Evolutionary conservation across 2,797 vertebrate species (phyloP).

Genomic region (Emys orbicularis): DNA sequence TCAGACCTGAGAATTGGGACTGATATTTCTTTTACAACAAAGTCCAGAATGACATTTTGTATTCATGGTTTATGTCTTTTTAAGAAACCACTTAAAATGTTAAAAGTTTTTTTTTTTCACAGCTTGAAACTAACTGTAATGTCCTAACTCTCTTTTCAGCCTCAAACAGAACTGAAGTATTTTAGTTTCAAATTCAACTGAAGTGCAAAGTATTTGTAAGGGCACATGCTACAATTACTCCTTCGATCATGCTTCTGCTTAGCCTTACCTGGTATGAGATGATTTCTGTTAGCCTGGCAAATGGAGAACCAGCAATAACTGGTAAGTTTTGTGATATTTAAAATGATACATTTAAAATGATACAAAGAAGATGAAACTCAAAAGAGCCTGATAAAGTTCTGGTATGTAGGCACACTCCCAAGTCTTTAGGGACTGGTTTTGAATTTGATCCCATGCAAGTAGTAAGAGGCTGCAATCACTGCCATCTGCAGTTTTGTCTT

Average conservation of each 20-base stretch:
- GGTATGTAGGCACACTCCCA: neutral
- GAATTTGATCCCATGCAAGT: accelerated
- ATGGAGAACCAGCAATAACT: neutral
- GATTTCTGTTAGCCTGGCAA: conserved; percentile 9
- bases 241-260: neutral
- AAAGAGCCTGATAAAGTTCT: neutral
- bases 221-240: neutral
- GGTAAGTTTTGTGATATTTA: conserved; percentile 47
- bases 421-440: neutral
- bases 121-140: neutral
- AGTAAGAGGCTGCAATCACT: neutral
- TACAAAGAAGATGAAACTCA: neutral
- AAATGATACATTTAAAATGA: neutral
- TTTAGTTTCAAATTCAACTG: neutral
- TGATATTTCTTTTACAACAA: neutral
- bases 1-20: neutral
- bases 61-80: neutral
- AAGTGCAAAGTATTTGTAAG: conserved; percentile 7
- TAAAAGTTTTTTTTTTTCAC: conserved; percentile 41
- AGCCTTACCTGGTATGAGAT: neutral
- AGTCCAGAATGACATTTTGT: neutral
- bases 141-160: conserved; percentile 12
- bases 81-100: neutral
- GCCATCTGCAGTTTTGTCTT: neutral
- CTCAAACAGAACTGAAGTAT: neutral